A percentile compares a stretch with the other conserved stretches of the same genome.
Conservation (phyloP, 2,888 invertebrate species). For the Siphlonurus alternatus region DNA sequence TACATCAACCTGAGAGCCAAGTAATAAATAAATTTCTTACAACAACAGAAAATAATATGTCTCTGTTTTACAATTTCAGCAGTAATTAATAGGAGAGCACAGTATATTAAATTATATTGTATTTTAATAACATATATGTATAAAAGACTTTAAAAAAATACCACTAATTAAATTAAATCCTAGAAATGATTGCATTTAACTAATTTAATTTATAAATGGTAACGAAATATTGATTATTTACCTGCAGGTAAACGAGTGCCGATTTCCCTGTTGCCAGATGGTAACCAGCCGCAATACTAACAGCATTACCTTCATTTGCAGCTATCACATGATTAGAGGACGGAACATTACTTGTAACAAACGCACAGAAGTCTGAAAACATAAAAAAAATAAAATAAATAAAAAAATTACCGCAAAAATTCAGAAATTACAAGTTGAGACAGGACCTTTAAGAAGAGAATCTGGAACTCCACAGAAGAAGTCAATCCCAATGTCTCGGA, state of each 20-base stretch:
- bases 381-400: background rate
- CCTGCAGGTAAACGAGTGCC: conserved; percentile 25
- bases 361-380: conserved; percentile 28
- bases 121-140: no score
- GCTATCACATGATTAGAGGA: conserved; percentile 25
- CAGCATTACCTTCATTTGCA: conserved; percentile 27
- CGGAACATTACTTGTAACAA: conserved; percentile 23
- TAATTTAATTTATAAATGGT: no score
- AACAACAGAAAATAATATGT: background rate
- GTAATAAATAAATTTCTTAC: background rate
- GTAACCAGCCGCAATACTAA: conserved; percentile 27
- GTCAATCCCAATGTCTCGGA: conserved; percentile 24
- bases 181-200: no score
- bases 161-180: no score
- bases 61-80: no score
- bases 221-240: no score
- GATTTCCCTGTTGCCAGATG: conserved; percentile 27
- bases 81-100: background rate
- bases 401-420: no score
- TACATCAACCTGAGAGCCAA: background rate
- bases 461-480: conserved; percentile 30
- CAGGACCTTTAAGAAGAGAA: conserved; percentile 29
- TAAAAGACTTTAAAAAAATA: no score
- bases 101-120: background rate
- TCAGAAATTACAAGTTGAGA: no score